Percentiles rank a stretch among this genome's conserved stretches.
These are phyloP conservation scores for Patella ulyssiponensis DNA, from an alignment of 2,888 invertebrate species.

Conservation along the genomic window DNA sequence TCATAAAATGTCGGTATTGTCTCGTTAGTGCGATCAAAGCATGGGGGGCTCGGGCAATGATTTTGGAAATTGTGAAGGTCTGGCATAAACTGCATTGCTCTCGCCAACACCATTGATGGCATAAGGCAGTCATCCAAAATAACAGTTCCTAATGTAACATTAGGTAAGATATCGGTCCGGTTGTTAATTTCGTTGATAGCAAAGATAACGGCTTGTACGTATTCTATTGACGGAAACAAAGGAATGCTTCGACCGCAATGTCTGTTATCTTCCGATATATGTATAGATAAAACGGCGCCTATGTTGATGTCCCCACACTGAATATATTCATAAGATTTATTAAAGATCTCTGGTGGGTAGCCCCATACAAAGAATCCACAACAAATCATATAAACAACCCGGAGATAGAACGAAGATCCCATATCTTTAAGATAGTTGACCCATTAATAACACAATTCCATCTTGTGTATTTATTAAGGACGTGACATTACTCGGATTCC, in stretches of 20 bases:
- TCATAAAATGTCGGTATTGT: conserved; percentile 45
- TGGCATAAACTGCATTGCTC: conserved; percentile 55
- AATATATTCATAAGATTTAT: conserved; percentile 26
- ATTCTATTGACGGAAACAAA: conserved; percentile 39
- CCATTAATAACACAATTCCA: too few species aligned
- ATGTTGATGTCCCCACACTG: conserved; percentile 46
- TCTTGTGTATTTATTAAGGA: too few species aligned
- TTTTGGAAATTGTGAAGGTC: conserved; percentile 18
- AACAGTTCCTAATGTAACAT: conserved; percentile 46
- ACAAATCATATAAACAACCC: neutral
- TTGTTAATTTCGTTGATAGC: conserved; percentile 50
- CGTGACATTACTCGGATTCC: too few species aligned
- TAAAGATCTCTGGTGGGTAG: conserved; percentile 43
- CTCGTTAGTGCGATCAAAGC: neutral
- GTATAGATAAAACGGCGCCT: conserved; percentile 52
- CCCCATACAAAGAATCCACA: neutral
- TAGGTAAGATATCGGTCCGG: conserved; percentile 40
- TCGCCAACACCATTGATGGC: conserved; percentile 44
- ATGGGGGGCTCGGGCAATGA: neutral
- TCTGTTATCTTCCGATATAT: conserved; percentile 35
- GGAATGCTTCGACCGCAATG: conserved; percentile 36
- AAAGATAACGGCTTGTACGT: conserved; percentile 47
- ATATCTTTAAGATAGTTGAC: too few species aligned
- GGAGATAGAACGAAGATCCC: too few species aligned
- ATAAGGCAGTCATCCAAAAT: conserved; percentile 53